Conservation (phyloP, 1,140 invertebrate species). For the Chlorops oryzae region DNA sequence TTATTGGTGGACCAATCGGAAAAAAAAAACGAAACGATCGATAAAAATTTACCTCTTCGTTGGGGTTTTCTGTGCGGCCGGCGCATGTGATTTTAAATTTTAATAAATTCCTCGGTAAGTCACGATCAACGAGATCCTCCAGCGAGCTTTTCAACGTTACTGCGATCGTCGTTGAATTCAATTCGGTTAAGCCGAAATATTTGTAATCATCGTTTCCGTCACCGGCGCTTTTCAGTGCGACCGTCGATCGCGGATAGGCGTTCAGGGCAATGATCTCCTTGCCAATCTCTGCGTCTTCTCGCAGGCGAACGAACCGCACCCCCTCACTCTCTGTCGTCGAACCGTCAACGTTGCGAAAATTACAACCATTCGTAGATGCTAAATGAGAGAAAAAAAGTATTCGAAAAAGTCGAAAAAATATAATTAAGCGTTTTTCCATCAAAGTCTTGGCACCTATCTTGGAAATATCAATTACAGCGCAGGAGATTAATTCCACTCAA, state of each 20-base stretch:
- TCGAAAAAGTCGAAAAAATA: too few species aligned
- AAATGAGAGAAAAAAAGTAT: not conserved
- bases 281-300: slow-evolving; percentile 40
- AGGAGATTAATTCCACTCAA: too few species aligned
- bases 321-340: slow-evolving; percentile 40
- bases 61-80: slow-evolving; percentile 41
- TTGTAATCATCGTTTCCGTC: slow-evolving; percentile 38
- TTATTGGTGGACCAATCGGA: not conserved
- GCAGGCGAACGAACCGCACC: slow-evolving; percentile 43
- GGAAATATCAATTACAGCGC: too few species aligned
- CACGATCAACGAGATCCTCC: slow-evolving; percentile 72
- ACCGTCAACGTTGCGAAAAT: slow-evolving; percentile 41
- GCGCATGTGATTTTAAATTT: slow-evolving; percentile 69
- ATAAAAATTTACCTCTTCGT: slow-evolving; percentile 43
- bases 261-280: slow-evolving; percentile 40
- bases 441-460: too few species aligned
- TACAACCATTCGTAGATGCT: slow-evolving; percentile 26
- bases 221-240: slow-evolving; percentile 30
- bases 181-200: slow-evolving; percentile 38
- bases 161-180: slow-evolving; percentile 66
- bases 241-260: slow-evolving; percentile 40
- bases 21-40: not conserved
- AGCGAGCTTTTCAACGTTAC: slow-evolving; percentile 66
- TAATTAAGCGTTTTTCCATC: too few species aligned
- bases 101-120: slow-evolving; percentile 71